Conservation (phyloP, 2,888 invertebrate species). For the Athripsodes cinereus region DNA sequence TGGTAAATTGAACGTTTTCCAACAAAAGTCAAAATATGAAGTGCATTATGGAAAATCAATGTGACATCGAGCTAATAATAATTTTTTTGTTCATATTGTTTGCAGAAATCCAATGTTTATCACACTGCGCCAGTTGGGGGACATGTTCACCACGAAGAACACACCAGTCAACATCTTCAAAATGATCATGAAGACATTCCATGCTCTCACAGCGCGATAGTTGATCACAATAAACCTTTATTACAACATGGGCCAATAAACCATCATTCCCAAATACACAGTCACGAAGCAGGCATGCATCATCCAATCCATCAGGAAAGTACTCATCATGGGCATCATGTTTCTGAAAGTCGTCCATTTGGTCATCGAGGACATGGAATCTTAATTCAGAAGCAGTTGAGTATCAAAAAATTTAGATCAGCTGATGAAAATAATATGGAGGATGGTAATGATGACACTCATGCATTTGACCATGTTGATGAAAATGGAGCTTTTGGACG, state of each 20-base stretch:
- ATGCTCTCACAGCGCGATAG: background rate
- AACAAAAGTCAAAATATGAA: too few relatives aligned
- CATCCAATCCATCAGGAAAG: background rate
- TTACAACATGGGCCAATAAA: too few relatives aligned
- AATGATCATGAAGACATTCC: background rate
- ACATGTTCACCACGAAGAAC: background rate
- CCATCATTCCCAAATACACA: background rate
- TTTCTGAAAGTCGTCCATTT: background rate
- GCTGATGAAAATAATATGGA: background rate
- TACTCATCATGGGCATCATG: background rate
- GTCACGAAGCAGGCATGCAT: background rate
- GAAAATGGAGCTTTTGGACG: conserved; percentile 1
- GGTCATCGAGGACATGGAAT: background rate
- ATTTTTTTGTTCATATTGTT: too few relatives aligned
- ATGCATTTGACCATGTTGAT: conserved; percentile 2
- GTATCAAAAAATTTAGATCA: background rate
- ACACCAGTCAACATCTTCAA: background rate
- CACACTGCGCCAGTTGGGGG: background rate
- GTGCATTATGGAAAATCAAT: too few relatives aligned
- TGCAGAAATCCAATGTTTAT: background rate
- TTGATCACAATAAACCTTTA: background rate
- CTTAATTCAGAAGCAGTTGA: background rate
- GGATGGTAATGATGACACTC: background rate
- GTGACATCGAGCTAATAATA: too few relatives aligned
- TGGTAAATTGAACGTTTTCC: too few relatives aligned